phyloP scores from a whole-genome alignment of 1,140 invertebrate genomes.

The Macrostomum lignano region DNA sequence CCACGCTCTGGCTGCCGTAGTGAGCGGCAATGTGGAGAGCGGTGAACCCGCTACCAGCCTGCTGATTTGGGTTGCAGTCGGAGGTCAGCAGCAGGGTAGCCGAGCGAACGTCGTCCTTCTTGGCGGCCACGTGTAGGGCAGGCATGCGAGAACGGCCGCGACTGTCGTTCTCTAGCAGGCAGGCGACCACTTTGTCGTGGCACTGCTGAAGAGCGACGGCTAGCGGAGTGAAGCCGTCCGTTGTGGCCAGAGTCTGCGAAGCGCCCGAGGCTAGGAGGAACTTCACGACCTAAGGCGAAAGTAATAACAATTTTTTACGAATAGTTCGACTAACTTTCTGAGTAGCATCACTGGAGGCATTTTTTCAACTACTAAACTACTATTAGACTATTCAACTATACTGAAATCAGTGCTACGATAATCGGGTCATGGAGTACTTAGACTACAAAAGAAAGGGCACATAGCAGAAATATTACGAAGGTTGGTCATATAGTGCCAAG shows the following conservation, averaged over 20 bases:
- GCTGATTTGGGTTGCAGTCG: slow-evolving; percentile 29
- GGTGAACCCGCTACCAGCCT: slow-evolving; percentile 55
- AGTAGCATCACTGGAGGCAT: no score
- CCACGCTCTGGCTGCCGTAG: slow-evolving; percentile 89
- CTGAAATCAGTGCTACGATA: no score
- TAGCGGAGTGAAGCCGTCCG: slow-evolving; percentile 64
- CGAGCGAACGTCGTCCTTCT: slow-evolving; percentile 80
- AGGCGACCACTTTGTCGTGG: slow-evolving; percentile 62
- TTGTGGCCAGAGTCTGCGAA: slow-evolving; percentile 31
- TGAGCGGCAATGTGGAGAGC: slow-evolving; percentile 94
- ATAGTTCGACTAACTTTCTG: no score
- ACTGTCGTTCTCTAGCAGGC: slow-evolving; percentile 38
- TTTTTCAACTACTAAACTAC: no score
- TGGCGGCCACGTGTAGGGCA: slow-evolving; percentile 69
- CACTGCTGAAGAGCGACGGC: slow-evolving; percentile 75
- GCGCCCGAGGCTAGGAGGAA: slow-evolving; percentile 62
- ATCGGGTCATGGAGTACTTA: no score
- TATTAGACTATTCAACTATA: no score
- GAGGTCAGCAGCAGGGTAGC: slow-evolving; percentile 62
- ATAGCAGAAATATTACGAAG: no score
- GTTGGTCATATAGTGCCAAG: no score
- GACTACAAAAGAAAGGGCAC: no score
- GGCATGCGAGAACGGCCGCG: slow-evolving; percentile 28
- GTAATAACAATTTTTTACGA: no score
- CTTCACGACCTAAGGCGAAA: no score